phyloP scores from a whole-genome alignment of 2,797 vertebrate genomes.

The Acridotheres tristis region DNA sequence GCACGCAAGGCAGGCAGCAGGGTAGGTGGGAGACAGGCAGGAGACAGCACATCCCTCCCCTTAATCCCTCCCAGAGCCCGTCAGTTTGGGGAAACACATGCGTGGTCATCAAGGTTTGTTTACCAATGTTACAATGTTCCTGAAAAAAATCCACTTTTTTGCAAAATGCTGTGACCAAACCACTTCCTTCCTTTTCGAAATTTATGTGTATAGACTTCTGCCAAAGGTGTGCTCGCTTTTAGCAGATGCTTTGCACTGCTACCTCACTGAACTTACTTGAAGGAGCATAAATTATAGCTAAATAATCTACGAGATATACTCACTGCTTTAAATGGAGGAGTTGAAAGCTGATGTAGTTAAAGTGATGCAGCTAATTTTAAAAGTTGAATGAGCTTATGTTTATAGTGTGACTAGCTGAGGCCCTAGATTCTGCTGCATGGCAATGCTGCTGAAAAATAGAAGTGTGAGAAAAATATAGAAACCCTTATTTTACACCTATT shows the following conservation, averaged over 20 bases:
- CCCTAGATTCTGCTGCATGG: background rate
- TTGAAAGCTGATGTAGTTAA: background rate
- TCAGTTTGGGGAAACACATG: background rate
- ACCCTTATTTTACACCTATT: background rate
- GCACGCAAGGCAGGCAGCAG: rapidly evolving
- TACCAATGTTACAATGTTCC: background rate
- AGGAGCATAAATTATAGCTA: background rate
- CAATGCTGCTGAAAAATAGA: background rate
- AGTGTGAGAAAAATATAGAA: background rate
- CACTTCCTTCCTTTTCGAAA: background rate
- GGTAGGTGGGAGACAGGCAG: background rate
- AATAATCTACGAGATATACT: background rate
- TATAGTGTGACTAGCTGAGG: background rate
- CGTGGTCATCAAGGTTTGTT: background rate
- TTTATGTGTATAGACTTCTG: rapidly evolving
- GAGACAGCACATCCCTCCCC: background rate
- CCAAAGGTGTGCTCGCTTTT: background rate
- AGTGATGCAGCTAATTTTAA: background rate
- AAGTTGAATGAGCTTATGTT: background rate
- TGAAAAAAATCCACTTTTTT: background rate
- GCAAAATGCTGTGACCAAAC: background rate
- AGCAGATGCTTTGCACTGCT: background rate
- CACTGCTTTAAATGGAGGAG: background rate
- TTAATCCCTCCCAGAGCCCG: background rate
- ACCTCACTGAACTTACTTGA: background rate